These are phyloP conservation scores for Diabrotica balteata DNA, from an alignment of 2,888 invertebrate genomes.

Conservation along the genomic window DNA sequence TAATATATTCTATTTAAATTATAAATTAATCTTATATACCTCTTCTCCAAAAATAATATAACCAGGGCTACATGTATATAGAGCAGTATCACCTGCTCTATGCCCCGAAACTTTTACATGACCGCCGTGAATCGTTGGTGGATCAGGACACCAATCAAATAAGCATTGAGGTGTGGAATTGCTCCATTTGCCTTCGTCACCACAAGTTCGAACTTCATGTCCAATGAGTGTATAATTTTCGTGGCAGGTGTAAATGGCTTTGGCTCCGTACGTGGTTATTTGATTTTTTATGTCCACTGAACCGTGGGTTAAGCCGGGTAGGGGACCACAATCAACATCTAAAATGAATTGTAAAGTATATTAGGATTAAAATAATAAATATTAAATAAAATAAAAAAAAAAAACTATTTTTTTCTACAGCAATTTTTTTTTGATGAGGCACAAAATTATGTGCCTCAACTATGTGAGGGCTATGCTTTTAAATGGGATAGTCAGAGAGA, in stretches of 20 bases:
- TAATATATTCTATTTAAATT: not conserved
- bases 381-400: no score
- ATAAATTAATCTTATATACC: constrained; percentile 1
- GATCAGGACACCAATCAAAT: constrained; percentile 88
- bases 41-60: constrained; percentile 80
- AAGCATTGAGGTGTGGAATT: constrained; percentile 81
- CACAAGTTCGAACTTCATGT: constrained; percentile 73
- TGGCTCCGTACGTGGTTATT: constrained; percentile 81
- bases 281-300: constrained; percentile 70
- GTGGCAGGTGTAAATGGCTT: constrained; percentile 78
- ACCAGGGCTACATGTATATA: constrained; percentile 82
- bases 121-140: constrained; percentile 79
- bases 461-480: no score
- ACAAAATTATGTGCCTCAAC: no score
- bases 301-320: constrained; percentile 77
- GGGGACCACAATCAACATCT: constrained; percentile 83
- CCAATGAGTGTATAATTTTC: constrained; percentile 88
- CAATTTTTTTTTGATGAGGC: no score
- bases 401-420: no score
- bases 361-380: no score
- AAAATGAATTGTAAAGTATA: constrained; percentile 21
- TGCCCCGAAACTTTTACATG: constrained; percentile 74
- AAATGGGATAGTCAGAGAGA: no score
- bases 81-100: constrained; percentile 81
- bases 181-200: constrained; percentile 77